phyloP scores from a whole-genome alignment of 2,888 invertebrate species.

The Cylindroiulus punctatus region DNA sequence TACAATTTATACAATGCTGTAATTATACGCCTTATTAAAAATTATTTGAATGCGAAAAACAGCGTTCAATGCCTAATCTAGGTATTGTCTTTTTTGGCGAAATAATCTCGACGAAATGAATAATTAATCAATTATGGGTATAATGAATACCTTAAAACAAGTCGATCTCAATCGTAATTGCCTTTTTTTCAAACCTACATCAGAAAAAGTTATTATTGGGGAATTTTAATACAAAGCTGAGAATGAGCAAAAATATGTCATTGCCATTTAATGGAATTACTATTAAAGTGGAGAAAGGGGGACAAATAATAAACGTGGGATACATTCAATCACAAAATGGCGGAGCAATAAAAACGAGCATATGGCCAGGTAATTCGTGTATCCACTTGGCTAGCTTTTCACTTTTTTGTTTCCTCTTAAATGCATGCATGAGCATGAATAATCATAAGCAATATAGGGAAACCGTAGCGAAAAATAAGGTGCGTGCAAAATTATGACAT shows the following conservation, averaged over 20 bases:
- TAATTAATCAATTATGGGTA: neutral
- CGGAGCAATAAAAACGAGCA: constrained; percentile 15
- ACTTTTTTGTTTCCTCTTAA: constrained; percentile 19
- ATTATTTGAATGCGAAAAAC: constrained; percentile 23
- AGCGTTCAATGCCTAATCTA: neutral
- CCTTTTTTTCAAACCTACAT: neutral
- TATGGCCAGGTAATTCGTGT: neutral
- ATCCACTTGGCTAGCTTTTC: constrained; percentile 9
- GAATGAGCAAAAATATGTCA: constrained; percentile 14
- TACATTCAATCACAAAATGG: constrained; percentile 20
- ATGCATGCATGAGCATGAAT: constrained; percentile 47
- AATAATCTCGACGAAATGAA: neutral
- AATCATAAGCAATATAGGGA: constrained; percentile 36
- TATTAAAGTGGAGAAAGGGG: neutral
- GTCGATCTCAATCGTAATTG: neutral
- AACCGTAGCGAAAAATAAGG: constrained; percentile 31
- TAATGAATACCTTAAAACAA: constrained; percentile 6
- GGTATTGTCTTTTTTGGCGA: too few species aligned
- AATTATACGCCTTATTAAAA: constrained; percentile 45
- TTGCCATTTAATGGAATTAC: neutral
- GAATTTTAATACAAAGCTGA: neutral
- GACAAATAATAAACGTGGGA: neutral
- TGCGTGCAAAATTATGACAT: constrained; percentile 55
- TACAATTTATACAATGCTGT: constrained; percentile 19
- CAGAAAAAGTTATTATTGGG: neutral